A percentile compares a stretch with the other conserved stretches of the same genome.
These are phyloP conservation scores for Coenonympha arcania DNA, from an alignment of 2,888 invertebrate genomes.

Conservation along the genomic window DNA sequence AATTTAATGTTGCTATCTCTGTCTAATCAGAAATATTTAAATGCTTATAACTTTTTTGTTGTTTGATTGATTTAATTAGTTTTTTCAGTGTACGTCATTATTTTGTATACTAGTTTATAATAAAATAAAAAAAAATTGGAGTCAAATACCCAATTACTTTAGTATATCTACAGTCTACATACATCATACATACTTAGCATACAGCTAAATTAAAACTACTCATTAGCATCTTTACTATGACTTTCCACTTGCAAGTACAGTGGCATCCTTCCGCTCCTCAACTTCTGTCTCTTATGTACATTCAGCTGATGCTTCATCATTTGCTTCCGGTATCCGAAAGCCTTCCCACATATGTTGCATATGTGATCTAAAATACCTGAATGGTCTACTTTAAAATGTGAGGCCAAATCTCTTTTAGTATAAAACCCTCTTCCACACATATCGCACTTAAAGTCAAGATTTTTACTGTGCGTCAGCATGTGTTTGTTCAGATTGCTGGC, in stretches of 20 bases:
- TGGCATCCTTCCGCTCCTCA: conserved; percentile 53
- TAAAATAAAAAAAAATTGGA: no score
- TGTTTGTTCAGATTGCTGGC: conserved; percentile 66
- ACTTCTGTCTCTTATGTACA: conserved; percentile 60
- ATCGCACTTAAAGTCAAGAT: conserved; percentile 54
- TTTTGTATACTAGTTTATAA: no score
- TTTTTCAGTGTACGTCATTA: no score
- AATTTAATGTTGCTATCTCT: no score
- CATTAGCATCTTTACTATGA: neutral
- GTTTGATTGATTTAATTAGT: no score
- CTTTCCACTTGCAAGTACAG: conserved; percentile 51
- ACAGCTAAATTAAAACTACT: neutral
- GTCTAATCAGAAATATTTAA: no score
- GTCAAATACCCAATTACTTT: no score
- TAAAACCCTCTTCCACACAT: conserved; percentile 55
- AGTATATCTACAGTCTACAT: neutral
- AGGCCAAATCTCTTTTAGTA: conserved; percentile 48
- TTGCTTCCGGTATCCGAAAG: conserved; percentile 61
- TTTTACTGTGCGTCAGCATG: conserved; percentile 45
- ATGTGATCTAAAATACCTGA: conserved; percentile 57
- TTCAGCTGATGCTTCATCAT: conserved; percentile 65
- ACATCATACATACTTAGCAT: no score
- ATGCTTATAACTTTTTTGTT: no score
- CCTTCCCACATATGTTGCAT: conserved; percentile 57
- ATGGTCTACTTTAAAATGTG: conserved; percentile 61